Evolutionary conservation across 1,140 invertebrate species (phyloP).

Genomic region (Acarapis woodi): DNA sequence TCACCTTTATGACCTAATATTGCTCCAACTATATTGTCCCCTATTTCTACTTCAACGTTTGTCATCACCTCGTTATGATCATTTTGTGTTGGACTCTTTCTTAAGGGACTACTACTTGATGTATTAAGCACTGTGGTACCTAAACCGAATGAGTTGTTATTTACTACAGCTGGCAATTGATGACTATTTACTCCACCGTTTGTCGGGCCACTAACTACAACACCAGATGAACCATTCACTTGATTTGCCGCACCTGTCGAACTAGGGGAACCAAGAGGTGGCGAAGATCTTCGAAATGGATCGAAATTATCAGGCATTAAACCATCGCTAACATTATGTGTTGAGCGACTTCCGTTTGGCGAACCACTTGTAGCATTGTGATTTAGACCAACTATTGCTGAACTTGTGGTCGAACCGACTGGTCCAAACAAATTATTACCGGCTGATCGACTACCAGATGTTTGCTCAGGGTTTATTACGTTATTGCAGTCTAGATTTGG

Average conservation of each 20-base stretch:
- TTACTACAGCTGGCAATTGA: conserved; percentile 30
- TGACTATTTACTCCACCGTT: too few relatives aligned
- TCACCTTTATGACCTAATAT: conserved; percentile 83
- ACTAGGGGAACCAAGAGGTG: conserved; percentile 19
- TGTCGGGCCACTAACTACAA: too few relatives aligned
- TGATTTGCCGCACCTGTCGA: too few relatives aligned
- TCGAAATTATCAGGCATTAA: conserved; percentile 13
- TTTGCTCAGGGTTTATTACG: conserved; percentile 5
- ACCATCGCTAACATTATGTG: conserved; percentile 11
- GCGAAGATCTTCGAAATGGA: conserved; percentile 13
- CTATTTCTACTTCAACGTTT: conserved; percentile 63
- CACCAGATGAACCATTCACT: conserved; percentile 12
- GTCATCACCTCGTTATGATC: conserved; percentile 28
- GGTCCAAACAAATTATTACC: conserved; percentile 9
- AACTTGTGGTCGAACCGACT: too few relatives aligned
- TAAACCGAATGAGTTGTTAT: conserved; percentile 45
- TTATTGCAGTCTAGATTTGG: conserved; percentile 9
- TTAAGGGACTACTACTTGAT: conserved; percentile 19
- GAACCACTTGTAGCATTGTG: conserved; percentile 2
- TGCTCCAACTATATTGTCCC: conserved; percentile 71
- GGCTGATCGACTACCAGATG: conserved; percentile 4
- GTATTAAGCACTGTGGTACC: conserved; percentile 24
- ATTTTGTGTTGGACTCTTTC: conserved; percentile 46
- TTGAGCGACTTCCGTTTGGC: conserved; percentile 3
- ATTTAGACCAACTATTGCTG: neutral